Percentiles rank a stretch among this genome's conserved stretches.
These are phyloP conservation scores for Oscheius onirici DNA, from an alignment of 2,888 invertebrate species.

Conservation along the genomic window DNA sequence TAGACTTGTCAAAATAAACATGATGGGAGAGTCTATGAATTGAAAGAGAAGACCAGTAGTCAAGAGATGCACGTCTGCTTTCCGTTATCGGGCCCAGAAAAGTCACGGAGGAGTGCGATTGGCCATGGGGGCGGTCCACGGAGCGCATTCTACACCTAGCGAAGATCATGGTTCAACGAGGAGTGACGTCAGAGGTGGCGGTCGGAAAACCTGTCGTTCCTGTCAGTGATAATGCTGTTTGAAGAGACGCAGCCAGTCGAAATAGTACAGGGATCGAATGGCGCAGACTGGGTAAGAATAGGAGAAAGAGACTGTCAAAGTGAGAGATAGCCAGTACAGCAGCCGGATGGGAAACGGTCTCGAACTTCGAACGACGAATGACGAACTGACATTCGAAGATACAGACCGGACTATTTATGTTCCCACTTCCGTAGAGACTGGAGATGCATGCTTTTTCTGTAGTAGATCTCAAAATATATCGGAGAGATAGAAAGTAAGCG, in stretches of 20 bases:
- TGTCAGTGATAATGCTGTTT: slow-evolving; percentile 35
- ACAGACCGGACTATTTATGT: slow-evolving; percentile 19
- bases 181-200: slow-evolving; percentile 55
- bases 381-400: slow-evolving; percentile 37
- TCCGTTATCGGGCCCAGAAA: slow-evolving; percentile 24
- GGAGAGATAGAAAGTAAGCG: no score
- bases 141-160: slow-evolving; percentile 27
- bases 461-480: no score
- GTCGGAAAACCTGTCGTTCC: slow-evolving; percentile 53
- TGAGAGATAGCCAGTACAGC: not conserved
- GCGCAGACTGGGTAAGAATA: slow-evolving; percentile 34
- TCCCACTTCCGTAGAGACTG: not conserved
- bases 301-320: not conserved
- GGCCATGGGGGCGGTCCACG: slow-evolving; percentile 26
- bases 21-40: not conserved
- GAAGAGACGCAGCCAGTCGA: slow-evolving; percentile 43
- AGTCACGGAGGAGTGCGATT: slow-evolving; percentile 30
- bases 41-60: not conserved
- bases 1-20: not conserved
- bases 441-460: not conserved
- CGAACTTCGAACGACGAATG: slow-evolving; percentile 60
- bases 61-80: slow-evolving; percentile 20
- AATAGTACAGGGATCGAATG: slow-evolving; percentile 48
- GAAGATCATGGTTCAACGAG: slow-evolving; percentile 59
- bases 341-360: slow-evolving; percentile 36